Percentiles rank a stretch among this genome's conserved stretches.
Conservation (phyloP, 2,113 vertebrate species). For the Salvelinus alpinus region DNA sequence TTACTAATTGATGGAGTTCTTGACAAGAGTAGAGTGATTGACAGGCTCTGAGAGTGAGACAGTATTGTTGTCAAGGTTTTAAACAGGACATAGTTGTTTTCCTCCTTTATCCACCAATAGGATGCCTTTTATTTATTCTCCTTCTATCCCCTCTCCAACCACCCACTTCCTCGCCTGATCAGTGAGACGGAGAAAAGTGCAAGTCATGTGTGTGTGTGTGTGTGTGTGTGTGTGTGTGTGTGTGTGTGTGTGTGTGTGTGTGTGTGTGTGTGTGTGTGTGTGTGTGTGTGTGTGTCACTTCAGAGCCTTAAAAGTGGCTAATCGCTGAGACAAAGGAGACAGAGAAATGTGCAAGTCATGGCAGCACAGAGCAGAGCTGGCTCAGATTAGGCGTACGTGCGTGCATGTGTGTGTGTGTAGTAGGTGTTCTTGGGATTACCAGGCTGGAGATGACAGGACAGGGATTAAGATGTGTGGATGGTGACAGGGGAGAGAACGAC, state of each 20-base stretch:
- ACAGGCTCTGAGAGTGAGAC: too few relatives aligned
- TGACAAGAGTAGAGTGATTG: too few relatives aligned
- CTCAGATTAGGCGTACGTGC: conserved; percentile 34
- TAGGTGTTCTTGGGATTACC: conserved; percentile 43
- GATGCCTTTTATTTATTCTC: conserved; percentile 34
- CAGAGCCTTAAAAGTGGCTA: conserved; percentile 32
- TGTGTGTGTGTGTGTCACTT: too few relatives aligned
- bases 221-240: too few relatives aligned
- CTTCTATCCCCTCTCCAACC: conserved; percentile 16
- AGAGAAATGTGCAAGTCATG: conserved; percentile 33
- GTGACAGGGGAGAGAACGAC: conserved; percentile 37
- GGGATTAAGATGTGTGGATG: conserved; percentile 43
- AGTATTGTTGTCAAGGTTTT: neutral
- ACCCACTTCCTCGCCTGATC: neutral
- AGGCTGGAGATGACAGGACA: conserved; percentile 41
- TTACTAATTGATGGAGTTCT: too few relatives aligned
- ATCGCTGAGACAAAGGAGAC: conserved; percentile 14
- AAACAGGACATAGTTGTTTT: neutral
- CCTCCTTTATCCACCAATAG: neutral
- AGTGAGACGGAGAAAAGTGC: too few relatives aligned
- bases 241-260: too few relatives aligned
- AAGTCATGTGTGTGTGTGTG: too few relatives aligned
- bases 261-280: too few relatives aligned
- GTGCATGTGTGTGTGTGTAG: conserved; percentile 26
- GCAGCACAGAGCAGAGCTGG: conserved; percentile 18